A percentile compares a stretch with the other conserved stretches of the same genome.
Evolutionary conservation across 1,140 invertebrate species (phyloP).

Genomic region (Lethocerus indicus): DNA sequence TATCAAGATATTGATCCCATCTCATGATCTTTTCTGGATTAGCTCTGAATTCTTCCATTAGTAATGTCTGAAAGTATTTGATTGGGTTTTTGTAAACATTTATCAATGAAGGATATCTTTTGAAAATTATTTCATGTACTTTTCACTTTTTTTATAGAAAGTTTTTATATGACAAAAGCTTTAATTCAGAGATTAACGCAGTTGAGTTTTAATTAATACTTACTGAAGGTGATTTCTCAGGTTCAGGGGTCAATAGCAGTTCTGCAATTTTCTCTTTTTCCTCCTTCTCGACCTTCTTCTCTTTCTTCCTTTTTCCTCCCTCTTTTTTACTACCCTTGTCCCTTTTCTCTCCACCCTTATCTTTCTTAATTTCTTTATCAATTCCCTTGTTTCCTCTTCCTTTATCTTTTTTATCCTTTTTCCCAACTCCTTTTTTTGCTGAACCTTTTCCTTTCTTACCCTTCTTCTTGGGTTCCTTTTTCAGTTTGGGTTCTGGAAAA

Average conservation of each 20-base stretch:
- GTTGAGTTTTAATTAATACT: not conserved
- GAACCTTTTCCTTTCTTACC: not conserved
- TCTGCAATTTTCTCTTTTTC: not conserved
- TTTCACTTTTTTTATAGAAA: not conserved
- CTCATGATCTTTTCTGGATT: constrained; percentile 19
- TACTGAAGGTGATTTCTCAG: not conserved
- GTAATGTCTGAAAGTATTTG: not conserved
- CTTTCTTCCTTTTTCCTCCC: constrained; percentile 1
- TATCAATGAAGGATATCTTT: not conserved
- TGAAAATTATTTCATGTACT: not conserved
- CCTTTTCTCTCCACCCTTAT: not conserved
- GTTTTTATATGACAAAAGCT: constrained; percentile 3
- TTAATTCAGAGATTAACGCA: not conserved
- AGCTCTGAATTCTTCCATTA: constrained; percentile 13
- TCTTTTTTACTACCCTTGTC: not conserved
- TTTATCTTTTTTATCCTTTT: not conserved
- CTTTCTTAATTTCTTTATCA: not conserved
- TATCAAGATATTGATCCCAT: constrained; percentile 43
- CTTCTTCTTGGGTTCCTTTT: not conserved
- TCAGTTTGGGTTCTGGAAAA: not conserved
- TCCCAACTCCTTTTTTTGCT: not conserved
- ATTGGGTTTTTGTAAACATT: not conserved
- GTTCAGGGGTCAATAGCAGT: too few relatives aligned
- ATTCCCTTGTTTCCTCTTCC: not conserved
- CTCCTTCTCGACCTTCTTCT: not conserved